Percentiles rank a stretch among this genome's conserved stretches.
Evolutionary conservation across 2,797 vertebrate species (phyloP).

Genomic region (Sebastiscus tertius): DNA sequence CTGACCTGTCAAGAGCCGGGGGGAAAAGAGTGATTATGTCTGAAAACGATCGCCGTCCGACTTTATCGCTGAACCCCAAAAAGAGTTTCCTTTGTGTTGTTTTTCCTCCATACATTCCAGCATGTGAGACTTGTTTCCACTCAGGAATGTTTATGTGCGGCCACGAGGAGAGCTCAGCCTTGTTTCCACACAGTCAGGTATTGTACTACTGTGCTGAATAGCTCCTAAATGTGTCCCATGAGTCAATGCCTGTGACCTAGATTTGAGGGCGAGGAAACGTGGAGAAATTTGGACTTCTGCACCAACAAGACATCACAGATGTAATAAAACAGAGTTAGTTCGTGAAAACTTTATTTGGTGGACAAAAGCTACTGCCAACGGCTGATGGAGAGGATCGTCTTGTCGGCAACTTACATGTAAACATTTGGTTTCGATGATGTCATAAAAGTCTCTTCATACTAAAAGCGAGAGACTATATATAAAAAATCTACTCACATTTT

Average conservation of each 20-base stretch:
- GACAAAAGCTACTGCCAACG: not conserved
- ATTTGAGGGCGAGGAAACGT: not conserved
- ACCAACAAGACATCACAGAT: not conserved
- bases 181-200: constrained; percentile 35
- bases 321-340: not conserved
- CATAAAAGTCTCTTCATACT: constrained; percentile 7
- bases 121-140: constrained; percentile 7
- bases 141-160: constrained; percentile 46
- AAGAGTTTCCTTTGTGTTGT: constrained; percentile 2
- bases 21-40: constrained; percentile 4
- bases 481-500: not conserved
- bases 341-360: constrained; percentile 21
- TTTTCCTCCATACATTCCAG: constrained; percentile 7
- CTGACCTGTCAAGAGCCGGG: not conserved
- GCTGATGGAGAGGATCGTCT: not conserved
- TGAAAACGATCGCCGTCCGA: constrained; percentile 7
- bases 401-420: constrained; percentile 28
- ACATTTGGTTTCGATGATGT: constrained; percentile 26
- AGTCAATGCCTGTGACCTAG: constrained; percentile 8
- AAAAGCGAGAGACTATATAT: not conserved
- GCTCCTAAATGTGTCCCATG: constrained; percentile 5
- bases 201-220: not conserved
- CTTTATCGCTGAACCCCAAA: constrained; percentile 24
- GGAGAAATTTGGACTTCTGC: not conserved
- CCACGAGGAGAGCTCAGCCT: not conserved